A percentile compares a stretch with the other conserved stretches of the same genome.
These are phyloP conservation scores for Antigone vipio DNA, from an alignment of 2,113 vertebrate genomes.

Conservation along the genomic window DNA sequence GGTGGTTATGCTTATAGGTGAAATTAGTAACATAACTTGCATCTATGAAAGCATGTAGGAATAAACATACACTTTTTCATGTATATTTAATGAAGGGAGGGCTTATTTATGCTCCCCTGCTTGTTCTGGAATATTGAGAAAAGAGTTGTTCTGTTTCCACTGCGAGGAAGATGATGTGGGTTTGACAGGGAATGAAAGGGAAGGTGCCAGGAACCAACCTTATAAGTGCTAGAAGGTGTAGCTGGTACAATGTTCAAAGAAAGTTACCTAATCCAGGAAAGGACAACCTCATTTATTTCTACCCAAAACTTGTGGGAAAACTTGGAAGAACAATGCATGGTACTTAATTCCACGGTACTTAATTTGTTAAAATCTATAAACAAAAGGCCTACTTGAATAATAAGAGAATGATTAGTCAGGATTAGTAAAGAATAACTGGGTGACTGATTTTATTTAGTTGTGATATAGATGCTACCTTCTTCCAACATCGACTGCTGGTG, in stretches of 20 bases:
- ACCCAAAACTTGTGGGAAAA: not conserved
- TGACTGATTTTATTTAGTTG: not conserved
- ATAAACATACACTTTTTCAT: not conserved
- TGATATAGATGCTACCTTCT: not conserved
- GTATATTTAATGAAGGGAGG: not conserved
- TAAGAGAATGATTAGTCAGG: not conserved
- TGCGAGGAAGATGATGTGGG: not conserved
- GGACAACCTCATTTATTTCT: not conserved
- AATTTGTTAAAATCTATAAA: not conserved
- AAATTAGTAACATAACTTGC: not conserved
- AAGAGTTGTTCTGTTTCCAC: not conserved
- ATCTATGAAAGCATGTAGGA: not conserved
- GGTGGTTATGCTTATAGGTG: not conserved
- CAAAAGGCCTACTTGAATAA: not conserved
- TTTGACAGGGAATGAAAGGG: not conserved
- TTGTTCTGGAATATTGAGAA: not conserved
- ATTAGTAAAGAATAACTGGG: not conserved
- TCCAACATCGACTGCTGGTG: accelerated
- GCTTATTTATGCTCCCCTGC: not conserved
- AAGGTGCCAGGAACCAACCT: not conserved
- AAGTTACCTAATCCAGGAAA: not conserved
- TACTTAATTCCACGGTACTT: too few relatives aligned
- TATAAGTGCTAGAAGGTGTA: not conserved
- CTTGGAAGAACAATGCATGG: not conserved
- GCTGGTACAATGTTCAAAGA: not conserved